Base-by-base conservation (phyloP, 2,797 vertebrate genomes). In the Melanotaenia pygmaea region DNA sequence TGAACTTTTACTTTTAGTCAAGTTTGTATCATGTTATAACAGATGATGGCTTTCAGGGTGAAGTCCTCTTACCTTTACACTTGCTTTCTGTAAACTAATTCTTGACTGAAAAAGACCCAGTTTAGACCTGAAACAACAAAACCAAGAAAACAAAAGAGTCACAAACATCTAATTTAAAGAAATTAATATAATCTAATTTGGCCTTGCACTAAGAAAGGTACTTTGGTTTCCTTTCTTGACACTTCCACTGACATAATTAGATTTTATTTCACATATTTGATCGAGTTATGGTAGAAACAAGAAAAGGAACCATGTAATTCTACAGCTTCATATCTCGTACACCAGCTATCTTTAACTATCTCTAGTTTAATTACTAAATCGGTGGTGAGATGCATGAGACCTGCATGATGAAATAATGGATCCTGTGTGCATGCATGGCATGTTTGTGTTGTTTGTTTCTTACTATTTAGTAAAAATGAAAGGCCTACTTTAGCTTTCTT, bases 31-130 rank as follows among this genome's bases (percentile, higher is more conserved):
- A 3, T 50, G 47, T n/a, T 22, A 10, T 72, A 32, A 22, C 4
- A 5, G 0, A 8, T 45, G 64, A 59, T 74, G 20, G 59, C 5
- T 51, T 8, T 70, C 37, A 60, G 26, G 67, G 14, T 1, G 51
- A 26, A 10, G 37, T 5, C 1, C 32, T 59, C 96, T 96, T 88
- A 99, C 98, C 96, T 99, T 99, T 26, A 98, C 97, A 66, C 97
- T 99, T 67, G 98, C 98, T 93, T 98, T 99, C 94, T 99, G 98
- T 96, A 99, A 97, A 96, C 97, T 99, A 96, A 98, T 98, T 94
- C 97, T 96, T 76, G 97, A 99, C 87, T 99, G 98, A 86, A 99
- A 99, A 90, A 99, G 95, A 91, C 96, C 97, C 93, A 99, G 95
- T 94, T 98, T 99, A 73, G 98, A 99, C 94, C 98, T 99, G 91